A percentile compares a stretch with the other conserved stretches of the same genome.
These are phyloP conservation scores for Mythimna pallens DNA, from an alignment of 2,888 invertebrate species.

Conservation along the genomic window DNA sequence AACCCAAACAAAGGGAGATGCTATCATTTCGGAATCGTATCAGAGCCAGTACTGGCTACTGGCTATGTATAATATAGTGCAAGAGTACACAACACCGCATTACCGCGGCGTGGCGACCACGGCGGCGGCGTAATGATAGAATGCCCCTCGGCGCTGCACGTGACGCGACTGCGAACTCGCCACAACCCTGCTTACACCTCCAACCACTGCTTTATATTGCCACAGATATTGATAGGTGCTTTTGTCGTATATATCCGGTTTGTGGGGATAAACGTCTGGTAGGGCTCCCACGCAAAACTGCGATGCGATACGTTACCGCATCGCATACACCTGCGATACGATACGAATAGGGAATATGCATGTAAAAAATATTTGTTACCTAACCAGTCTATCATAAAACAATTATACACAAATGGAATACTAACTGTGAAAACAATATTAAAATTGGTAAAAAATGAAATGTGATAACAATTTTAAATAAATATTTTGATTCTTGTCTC, in stretches of 20 bases:
- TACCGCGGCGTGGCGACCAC: constrained; percentile 62
- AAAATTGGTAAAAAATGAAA: no score
- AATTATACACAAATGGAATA: no score
- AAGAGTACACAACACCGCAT: constrained; percentile 53
- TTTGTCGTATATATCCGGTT: neutral
- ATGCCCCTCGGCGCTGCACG: constrained; percentile 62
- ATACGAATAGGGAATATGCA: no score
- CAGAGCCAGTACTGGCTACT: constrained; percentile 11
- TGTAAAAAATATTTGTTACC: no score
- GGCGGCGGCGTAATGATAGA: constrained; percentile 67
- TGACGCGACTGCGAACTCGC: constrained; percentile 57
- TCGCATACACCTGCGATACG: no score
- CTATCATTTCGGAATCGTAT: constrained; percentile 6
- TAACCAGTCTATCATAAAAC: no score
- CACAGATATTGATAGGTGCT: constrained; percentile 42
- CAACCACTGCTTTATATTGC: constrained; percentile 46
- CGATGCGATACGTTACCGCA: no score
- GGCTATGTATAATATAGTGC: constrained; percentile 21
- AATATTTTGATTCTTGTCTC: no score
- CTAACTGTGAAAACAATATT: no score
- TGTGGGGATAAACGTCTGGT: neutral
- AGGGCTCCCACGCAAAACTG: no score
- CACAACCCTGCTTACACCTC: constrained; percentile 27
- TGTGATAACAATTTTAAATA: no score
- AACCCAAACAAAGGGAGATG: constrained; percentile 19